Evolutionary conservation across 2,113 vertebrate genomes (phyloP), one percentile per base, ranked within the genome.

Genomic region (Egretta garzetta): DNA sequence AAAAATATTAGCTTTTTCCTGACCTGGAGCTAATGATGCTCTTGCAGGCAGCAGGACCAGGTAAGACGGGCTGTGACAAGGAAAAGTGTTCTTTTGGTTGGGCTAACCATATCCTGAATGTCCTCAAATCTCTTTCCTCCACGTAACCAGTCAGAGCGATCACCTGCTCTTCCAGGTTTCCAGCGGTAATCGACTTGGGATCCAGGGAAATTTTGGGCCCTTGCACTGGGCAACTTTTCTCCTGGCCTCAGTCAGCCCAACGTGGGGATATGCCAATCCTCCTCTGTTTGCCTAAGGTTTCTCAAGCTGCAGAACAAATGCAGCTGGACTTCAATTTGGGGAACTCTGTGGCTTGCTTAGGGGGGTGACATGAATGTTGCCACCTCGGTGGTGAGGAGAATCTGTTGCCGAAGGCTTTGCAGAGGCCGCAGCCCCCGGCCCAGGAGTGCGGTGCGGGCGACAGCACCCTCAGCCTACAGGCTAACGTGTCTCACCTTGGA

Each of bases 391-490:
- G 47, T 7, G 20, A 53, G 68, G 56, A 43, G 39, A 68, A 19
- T 49, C 7, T 37, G 56, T 24, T n/a, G 43, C 68, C 49, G 50
- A 67, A 86, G 37, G 59, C 80, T 86, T 39, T 26, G 22, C 9
- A 7, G n/a, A 43, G 41, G 28, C 41, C 20, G 5, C 37, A 17
- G n/a, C 23, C 15, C 52, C 24, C 13, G 3, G 41, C 27, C 39
- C 12, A 2, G 30, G 37, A 74, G 32, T 27, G 28, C 30, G 26
- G 24, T 17, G 19, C 32, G 3, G 3, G 76, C 8, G 3, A 15
- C 2, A 15, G 21, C 32, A n/a, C 32, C 24, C 21, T 14, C 32
- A 15, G 14, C 1, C 1, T 26, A 20, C n/a, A 23, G 3, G 18
- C 53, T 67, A 3, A 35, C 8, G 23, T 13, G 10, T 41, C 47